Base-by-base conservation (phyloP, 2,797 vertebrate genomes). In the Enteromius radiatus region DNA sequence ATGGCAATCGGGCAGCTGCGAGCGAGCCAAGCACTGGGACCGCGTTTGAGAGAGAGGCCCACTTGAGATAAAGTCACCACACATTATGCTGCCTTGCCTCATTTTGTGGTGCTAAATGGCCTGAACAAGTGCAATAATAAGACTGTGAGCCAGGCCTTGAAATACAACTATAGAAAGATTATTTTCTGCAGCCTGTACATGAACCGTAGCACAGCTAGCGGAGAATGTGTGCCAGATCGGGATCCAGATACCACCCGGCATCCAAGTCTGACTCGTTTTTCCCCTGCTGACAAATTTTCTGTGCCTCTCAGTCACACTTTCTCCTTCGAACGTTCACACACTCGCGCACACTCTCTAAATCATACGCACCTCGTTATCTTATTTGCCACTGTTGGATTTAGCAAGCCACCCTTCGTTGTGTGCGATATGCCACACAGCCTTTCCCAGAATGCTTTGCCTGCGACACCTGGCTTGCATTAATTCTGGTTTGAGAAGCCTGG, bases 391-490 rank as follows among this genome's bases (percentile, higher is more conserved):
- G 75, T 79, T 82, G 68, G 64, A 85, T 84, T 47, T 56, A 73
- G 26, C 79, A 17, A 77, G 65, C 82, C 67, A 11, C 38, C 56
- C 52, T 45, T 26, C 47, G 21, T 89, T 91, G 83, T 89, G 90
- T 91, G 91, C 90, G 88, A 88, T 90, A 89, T 86, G 91, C 89
- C 92, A 80, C 90, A 90, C 91, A 90, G 85, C 64, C 19, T 84
- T 88, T 94, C 92, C 91, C 90, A 90, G 88, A 89, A 92, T 93
- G 91, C 90, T 81, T 90, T 90, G 90, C 92, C 82, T 76, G 71
- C 83, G 82, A 91, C 93, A 93, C 92, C 91, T 92, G 92, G 92
- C 90, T 91, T 88, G 89, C 88, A 93, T 94, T 94, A 92, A 92
- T 91, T 92, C 89, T 90, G 87, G 91, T 89, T 89, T 90, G 85